Evolutionary conservation across 2,797 vertebrate genomes (phyloP).

Genomic region (Macropus fuliginosus): DNA sequence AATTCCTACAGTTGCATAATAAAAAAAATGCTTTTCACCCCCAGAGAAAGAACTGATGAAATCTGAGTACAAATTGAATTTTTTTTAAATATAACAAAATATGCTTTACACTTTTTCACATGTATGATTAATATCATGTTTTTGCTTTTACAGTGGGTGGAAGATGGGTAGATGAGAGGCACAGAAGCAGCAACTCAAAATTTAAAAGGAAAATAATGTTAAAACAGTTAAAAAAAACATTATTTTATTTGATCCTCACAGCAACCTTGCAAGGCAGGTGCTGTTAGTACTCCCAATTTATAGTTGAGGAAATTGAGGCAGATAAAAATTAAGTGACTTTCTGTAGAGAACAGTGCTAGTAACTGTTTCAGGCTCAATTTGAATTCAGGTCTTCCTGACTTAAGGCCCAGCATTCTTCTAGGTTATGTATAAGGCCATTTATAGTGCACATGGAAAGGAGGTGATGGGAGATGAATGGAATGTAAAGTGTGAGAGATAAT

Average conservation of each 20-base stretch:
- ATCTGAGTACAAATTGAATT: background rate
- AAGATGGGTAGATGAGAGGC: background rate
- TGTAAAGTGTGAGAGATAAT: background rate
- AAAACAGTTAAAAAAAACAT: background rate
- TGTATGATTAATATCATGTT: background rate
- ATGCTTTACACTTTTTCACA: background rate
- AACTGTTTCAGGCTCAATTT: background rate
- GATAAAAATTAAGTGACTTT: background rate
- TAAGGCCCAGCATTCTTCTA: background rate
- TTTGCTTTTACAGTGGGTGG: no score
- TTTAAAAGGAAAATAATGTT: background rate
- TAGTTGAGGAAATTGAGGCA: background rate
- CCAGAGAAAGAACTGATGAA: background rate
- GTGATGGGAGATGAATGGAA: background rate
- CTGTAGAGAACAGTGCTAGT: background rate
- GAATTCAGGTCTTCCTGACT: background rate
- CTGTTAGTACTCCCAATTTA: background rate
- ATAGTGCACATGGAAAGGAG: background rate
- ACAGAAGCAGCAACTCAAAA: background rate
- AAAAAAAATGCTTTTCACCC: background rate
- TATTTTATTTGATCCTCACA: background rate
- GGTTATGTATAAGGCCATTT: background rate
- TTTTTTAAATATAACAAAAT: background rate
- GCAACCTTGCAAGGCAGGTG: fast-evolving
- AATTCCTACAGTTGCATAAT: background rate